Base-by-base conservation (phyloP, 2,113 vertebrate genomes). In the Miniopterus natalensis region DNA sequence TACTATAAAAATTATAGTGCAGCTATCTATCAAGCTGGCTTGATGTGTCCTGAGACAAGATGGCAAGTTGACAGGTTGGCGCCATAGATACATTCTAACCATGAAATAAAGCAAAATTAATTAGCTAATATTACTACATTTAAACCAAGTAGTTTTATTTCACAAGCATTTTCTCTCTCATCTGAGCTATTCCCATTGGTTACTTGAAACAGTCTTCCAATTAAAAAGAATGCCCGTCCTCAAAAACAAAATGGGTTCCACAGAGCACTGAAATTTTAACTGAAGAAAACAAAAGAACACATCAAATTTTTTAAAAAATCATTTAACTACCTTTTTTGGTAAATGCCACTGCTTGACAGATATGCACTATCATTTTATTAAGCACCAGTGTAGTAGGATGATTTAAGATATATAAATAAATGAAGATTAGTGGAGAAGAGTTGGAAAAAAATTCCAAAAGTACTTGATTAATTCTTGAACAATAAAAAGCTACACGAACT, bases 211-310 rank as follows among this genome's bases (percentile, higher is more conserved):
- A 42, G 6, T 51, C 20, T 84, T 84, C 17, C 31, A 77, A 71
- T 70, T 55, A 61, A 87, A 96, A 53, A 1, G 20, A 59, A 92
- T 75, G 7, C 2, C n/a, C 23, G 49, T 61, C 55, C 75, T 61
- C 40, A 73, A 92, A 92, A 80, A 59, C 23, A 68, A 90, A 73
- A 78, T 15, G 21, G 17, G 53, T 78, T 88, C 57, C 59, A 73
- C 0, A 91, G 45, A 95, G 84, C 14, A 84, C 5, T 77, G 71
- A 94, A 91, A 86, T 92, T 83, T 66, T 91, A 93, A 93, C 25
- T n/a, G 2, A 70, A 85, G 49, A 92, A 90, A 77, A 77, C 47
- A 92, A 45, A 85, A 93, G 29, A 87, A 5, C 57, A 57, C 15
- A 80, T 7, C 18, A 84, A 51, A 51, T 51, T 73, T 66, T 5